Evolutionary conservation across 2,888 invertebrate genomes (phyloP).

Genomic region (Imbricaverruca yamaguchii): DNA sequence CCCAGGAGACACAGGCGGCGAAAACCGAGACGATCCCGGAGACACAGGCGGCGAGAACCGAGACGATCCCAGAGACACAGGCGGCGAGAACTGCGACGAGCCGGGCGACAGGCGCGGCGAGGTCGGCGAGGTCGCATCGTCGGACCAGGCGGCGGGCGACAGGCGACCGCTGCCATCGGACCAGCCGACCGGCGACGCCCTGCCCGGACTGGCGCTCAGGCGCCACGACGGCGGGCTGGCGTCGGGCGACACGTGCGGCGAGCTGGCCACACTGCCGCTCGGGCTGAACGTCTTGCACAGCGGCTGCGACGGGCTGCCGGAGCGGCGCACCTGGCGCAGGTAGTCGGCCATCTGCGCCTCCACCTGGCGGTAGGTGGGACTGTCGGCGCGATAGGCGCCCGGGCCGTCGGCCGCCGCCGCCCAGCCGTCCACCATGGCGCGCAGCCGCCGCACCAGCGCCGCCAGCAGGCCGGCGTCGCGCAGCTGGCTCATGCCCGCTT

Average conservation of each 20-base stretch:
- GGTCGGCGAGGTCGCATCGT: not conserved
- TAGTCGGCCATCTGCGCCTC: not conserved
- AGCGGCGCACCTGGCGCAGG: constrained; percentile 2
- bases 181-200: no score
- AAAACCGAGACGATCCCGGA: not conserved
- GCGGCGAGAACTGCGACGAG: not conserved
- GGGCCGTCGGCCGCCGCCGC: not conserved
- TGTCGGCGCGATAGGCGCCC: constrained; percentile 1
- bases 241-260: not conserved
- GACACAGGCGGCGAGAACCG: not conserved
- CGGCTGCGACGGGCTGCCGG: not conserved
- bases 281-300: constrained; percentile 2
- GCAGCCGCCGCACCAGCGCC: not conserved
- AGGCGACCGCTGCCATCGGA: not conserved
- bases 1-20: not conserved
- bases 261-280: constrained; percentile 18
- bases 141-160: not conserved
- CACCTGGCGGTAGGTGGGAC: constrained; percentile 17
- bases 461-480: not conserved
- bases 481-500: constrained; percentile 2
- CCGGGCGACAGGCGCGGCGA: not conserved
- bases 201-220: no score
- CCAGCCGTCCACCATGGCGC: constrained; percentile 1
- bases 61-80: not conserved
- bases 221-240: constrained; percentile 4